Evolutionary conservation across 2,888 invertebrate species (phyloP).

Genomic region (Muscina levida): DNA sequence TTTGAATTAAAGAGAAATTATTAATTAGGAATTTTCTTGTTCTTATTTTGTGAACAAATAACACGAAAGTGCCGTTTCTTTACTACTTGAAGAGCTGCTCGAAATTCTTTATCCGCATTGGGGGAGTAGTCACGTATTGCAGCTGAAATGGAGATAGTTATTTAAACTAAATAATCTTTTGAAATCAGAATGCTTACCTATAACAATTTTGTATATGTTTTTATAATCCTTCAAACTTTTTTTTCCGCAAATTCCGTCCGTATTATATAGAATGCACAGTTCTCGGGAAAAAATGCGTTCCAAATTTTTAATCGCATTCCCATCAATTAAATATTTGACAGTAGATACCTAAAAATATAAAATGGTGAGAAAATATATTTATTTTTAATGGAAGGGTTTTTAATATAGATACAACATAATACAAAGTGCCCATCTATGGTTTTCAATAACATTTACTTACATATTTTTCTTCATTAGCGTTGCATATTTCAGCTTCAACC

Average conservation of each 20-base stretch:
- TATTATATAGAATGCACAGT: slow-evolving; percentile 14
- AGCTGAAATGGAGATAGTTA: slow-evolving; percentile 2
- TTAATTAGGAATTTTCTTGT: no score
- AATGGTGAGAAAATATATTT: no score
- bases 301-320: slow-evolving; percentile 18
- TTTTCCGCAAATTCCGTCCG: slow-evolving; percentile 24
- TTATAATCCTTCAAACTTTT: slow-evolving; percentile 18
- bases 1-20: no score
- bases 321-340: no score
- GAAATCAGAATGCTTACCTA: slow-evolving; percentile 7
- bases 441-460: no score
- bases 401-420: no score
- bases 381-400: no score
- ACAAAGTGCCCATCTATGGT: no score
- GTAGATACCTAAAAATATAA: no score
- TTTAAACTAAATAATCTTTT: neutral
- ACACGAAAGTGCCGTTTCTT: slow-evolving; percentile 14
- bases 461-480: no score
- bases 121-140: slow-evolving; percentile 15
- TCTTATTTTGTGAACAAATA: slow-evolving; percentile 13
- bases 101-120: neutral
- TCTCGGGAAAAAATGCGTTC: slow-evolving; percentile 14
- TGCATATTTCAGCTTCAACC: no score
- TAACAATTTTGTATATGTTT: slow-evolving; percentile 16
- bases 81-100: slow-evolving; percentile 16